phyloP scores from a whole-genome alignment of 2,113 vertebrate genomes.

The Pipa parva region DNA sequence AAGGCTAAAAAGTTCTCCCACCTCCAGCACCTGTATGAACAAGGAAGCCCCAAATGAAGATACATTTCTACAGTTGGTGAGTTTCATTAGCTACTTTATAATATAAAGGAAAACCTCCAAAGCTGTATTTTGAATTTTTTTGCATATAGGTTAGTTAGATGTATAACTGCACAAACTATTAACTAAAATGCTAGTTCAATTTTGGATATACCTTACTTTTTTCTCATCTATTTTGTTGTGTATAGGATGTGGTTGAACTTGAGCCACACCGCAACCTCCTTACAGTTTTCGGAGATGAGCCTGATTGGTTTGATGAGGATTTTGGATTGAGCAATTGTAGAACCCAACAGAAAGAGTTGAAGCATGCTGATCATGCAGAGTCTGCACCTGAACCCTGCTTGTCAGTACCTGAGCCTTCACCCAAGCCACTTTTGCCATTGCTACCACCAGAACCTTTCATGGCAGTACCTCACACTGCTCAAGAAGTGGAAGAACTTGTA shows the following conservation, averaged over 20 bases:
- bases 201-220: too few relatives aligned
- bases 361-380: conserved; percentile 27
- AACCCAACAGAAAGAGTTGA: conserved; percentile 73
- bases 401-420: conserved; percentile 60
- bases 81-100: too few relatives aligned
- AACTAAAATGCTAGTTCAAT: too few relatives aligned
- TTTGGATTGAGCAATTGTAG: conserved; percentile 85
- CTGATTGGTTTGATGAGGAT: conserved; percentile 98
- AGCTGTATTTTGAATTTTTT: not conserved
- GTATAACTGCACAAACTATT: not conserved
- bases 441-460: conserved; percentile 73
- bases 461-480: conserved; percentile 79
- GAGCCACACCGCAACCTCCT: conserved; percentile 84
- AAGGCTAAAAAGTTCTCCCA: conserved; percentile 52
- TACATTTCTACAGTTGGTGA: conserved; percentile 80
- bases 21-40: conserved; percentile 46
- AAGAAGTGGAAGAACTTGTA: conserved; percentile 83
- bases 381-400: conserved; percentile 50
- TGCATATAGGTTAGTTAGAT: not conserved
- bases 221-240: too few relatives aligned
- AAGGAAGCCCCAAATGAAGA: conserved; percentile 86
- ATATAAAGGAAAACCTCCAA: not conserved
- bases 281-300: conserved; percentile 82
- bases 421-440: conserved; percentile 56
- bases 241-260: conserved; percentile 88